Base-by-base conservation (phyloP, 37 sponge, comb jelly and placozoan genomes). In the Aphrocallistes beatrix region DNA sequence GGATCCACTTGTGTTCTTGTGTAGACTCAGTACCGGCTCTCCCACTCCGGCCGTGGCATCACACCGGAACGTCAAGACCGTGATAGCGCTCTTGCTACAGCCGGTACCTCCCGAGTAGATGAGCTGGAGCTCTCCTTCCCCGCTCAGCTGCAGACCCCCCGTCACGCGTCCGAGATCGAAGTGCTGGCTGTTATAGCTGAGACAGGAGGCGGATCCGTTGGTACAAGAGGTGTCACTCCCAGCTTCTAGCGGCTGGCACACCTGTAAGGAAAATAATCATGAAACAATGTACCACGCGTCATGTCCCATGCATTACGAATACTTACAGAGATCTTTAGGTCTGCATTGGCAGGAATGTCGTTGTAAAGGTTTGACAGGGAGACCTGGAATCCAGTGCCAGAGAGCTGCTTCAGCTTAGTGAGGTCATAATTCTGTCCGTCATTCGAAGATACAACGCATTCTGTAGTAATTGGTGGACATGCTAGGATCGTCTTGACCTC, bases 51-150 rank as follows among this genome's bases (percentile, higher is more conserved):
- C 75, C 6, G 32, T 60, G 34, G 1, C 32, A 13, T 60, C 75
- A 60, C 75, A 60, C 17, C 75, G 75, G 34, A 60, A 60, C 8
- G 75, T 60, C 3, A 60, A 3, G 28, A 60, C 75, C 34, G 75
- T 60, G 34, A 60, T 19, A 21, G 75, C 75, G 75, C 75, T 60
- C 17, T 60, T 60, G n/a, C 8, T 60, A 60, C 75, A 60, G 34
- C 75, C 75, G 6, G 75, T 19, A 13, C 75, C 75, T 13, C 75
- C 75, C 34, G 75, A 60, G 75, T 60, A 60, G 25, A 60, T 60
- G 28, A 60, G 75, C 75, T 60, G 75, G 75, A 60, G 75, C 34
- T 60, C 75, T 60, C 75, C 75, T 30, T 60, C 32, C 75, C n/a
- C 32, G 34, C 75, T 60, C 75, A 60, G 75, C 75, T 60, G 75